These are phyloP conservation scores for Periparus ater DNA, from an alignment of 2,797 vertebrate genomes.

Conservation along the genomic window DNA sequence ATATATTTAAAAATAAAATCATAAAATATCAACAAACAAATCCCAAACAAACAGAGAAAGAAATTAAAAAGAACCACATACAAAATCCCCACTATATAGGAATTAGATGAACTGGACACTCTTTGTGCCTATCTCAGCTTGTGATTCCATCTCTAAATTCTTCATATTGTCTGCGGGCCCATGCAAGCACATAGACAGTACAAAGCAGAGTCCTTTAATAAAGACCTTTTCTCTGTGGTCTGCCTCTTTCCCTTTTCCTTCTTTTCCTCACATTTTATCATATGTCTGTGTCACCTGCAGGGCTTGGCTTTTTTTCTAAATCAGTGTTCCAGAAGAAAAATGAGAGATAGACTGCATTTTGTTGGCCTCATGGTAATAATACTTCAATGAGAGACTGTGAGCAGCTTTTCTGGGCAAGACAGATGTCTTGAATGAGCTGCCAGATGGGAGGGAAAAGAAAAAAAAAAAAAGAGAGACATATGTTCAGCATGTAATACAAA, in stretches of 20 bases:
- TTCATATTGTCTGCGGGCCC: not conserved
- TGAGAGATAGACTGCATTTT: not conserved
- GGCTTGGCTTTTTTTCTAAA: not conserved
- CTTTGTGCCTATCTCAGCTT: not conserved
- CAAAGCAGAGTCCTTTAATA: not conserved
- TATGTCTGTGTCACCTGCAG: not conserved
- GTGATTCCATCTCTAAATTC: not conserved
- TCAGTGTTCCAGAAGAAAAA: not conserved
- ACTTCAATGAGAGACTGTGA: not conserved
- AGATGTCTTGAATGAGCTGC: not conserved
- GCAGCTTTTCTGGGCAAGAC: not conserved
- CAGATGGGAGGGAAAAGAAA: not conserved
- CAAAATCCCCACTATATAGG: accelerated
- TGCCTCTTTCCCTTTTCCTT: not conserved
- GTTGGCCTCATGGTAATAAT: not conserved
- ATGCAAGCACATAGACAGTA: not conserved
- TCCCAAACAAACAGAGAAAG: too few species aligned
- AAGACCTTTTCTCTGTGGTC: not conserved
- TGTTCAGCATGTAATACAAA: not conserved
- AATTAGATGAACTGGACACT: not conserved
- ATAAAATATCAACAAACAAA: too few species aligned
- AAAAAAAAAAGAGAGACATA: not conserved
- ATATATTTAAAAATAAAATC: not conserved
- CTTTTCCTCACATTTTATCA: not conserved
- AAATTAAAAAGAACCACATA: not conserved